A percentile compares a stretch with the other conserved stretches of the same genome.
These are phyloP conservation scores for Zapornia atra DNA, from an alignment of 2,113 vertebrate species.

Conservation along the genomic window DNA sequence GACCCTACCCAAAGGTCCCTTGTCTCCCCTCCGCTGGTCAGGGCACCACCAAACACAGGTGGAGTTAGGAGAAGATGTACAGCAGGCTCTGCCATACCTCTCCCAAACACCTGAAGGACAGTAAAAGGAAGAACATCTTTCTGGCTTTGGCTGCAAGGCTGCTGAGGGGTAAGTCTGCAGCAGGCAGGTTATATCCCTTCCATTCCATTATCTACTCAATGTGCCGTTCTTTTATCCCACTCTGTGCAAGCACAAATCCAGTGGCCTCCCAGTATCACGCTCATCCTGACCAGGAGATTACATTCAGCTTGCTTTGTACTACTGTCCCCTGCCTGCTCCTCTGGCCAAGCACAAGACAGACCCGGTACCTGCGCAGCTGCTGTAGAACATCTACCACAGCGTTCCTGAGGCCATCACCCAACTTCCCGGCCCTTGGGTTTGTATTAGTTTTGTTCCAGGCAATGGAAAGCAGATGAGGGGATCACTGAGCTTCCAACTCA, in stretches of 20 bases:
- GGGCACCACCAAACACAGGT: neutral
- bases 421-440: neutral
- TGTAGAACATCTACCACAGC: neutral
- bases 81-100: neutral
- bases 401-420: neutral
- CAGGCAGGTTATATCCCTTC: neutral
- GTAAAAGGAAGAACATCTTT: neutral
- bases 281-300: neutral
- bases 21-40: neutral
- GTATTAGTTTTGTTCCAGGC: neutral
- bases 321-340: neutral
- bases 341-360: neutral
- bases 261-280: neutral
- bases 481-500: conserved; percentile 43
- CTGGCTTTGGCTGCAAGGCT: neutral
- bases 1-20: neutral
- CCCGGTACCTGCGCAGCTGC: neutral
- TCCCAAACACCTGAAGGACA: neutral
- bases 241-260: neutral
- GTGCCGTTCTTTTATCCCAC: neutral
- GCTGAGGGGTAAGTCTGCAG: neutral
- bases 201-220: neutral
- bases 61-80: neutral
- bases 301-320: neutral
- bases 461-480: neutral